Evolutionary conservation across 2,113 vertebrate species (phyloP), one percentile per base, ranked within the genome.

Genomic region (Macrotus californicus): DNA sequence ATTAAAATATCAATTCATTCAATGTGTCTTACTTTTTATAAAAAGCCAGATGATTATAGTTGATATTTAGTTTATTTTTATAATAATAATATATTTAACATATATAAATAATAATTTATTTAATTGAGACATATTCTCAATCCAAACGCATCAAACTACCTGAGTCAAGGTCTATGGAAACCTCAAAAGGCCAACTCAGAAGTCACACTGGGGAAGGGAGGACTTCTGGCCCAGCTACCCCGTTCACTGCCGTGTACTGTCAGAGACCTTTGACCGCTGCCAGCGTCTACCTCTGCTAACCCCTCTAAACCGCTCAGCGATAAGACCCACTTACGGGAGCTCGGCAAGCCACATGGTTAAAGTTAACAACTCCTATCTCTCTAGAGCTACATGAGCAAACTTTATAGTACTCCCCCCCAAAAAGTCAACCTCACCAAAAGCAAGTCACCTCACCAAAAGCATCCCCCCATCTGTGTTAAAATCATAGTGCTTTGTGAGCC

Each of bases 41-140:
- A 50, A 88, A 88, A 77, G 3, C 29, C 22, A 80, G 10, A 26
- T 89, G 31, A 67, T 26, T 50, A 91, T 50, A 67, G 56, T 67
- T 88, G 36, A 31, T 80, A 39, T 61, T 86, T 77, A 86, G 69
- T 90, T 69, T 77, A 87, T 50, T 59, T 13, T 11, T 89, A 84
- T 59, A 64, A 64, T 64, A 64, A 64, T 64, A 31, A 64, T 64
- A 31, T 31, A 64, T 31, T 64, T 64, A 64, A 64, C 59, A 61
- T 64, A 64, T 64, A 64, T 64, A 64, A 64, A 31, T 64, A 64
- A 64, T 64, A 61, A 31, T 61, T 31, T 61, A 31, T 29, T 64
- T 64, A 64, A 64, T 4, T 64, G 61, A 64, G 6, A 77, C 52
- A 70, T 52, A 56, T 52, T 80, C 16, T 84, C 79, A 80, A 72